A percentile compares a stretch with the other conserved stretches of the same genome.
phyloP scores from a whole-genome alignment of 2,113 vertebrate species.

The Chrysemys picta region DNA sequence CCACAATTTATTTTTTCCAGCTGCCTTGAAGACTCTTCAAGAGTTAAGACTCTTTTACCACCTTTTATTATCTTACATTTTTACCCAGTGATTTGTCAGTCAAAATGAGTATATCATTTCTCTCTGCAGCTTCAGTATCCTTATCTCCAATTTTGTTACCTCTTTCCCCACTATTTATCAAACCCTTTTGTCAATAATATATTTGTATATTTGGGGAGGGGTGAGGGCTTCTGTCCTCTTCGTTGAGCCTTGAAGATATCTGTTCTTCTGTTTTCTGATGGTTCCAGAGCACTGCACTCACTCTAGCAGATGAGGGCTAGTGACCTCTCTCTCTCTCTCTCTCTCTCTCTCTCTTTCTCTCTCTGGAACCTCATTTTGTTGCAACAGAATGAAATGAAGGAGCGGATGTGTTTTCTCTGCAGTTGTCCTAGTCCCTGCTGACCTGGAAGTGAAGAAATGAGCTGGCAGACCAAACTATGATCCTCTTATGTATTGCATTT shows the following conservation, averaged over 20 bases:
- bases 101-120: background rate
- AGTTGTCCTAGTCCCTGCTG: background rate
- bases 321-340: background rate
- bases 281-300: background rate
- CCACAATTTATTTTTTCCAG: slow-evolving; percentile 60
- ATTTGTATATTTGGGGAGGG: background rate
- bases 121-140: background rate
- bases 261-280: background rate
- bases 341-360: background rate
- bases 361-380: background rate
- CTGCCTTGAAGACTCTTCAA: slow-evolving; percentile 66
- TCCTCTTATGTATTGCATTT: background rate
- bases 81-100: slow-evolving; percentile 42
- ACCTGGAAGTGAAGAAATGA: background rate
- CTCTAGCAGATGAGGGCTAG: background rate
- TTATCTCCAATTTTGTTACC: background rate
- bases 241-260: background rate
- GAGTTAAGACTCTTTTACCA: slow-evolving; percentile 67
- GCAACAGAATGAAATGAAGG: background rate
- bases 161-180: background rate
- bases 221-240: background rate
- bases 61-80: slow-evolving; percentile 60
- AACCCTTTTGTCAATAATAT: background rate
- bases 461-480: background rate
- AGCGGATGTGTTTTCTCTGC: background rate